phyloP scores from a whole-genome alignment of 2,888 invertebrate species.

The Nudaria mundana region DNA sequence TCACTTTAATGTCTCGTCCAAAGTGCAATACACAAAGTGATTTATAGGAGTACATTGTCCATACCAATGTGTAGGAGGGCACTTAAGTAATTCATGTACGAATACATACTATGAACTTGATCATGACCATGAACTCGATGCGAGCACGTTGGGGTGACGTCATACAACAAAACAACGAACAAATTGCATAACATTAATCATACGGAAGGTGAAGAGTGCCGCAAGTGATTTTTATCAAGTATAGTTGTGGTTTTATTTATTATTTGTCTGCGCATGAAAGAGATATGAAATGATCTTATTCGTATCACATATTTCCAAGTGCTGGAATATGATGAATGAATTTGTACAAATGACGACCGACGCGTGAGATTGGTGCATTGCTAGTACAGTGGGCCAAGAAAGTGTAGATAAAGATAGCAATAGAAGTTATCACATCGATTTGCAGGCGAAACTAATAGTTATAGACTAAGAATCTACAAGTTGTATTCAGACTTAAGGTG shows the following conservation, averaged over 20 bases:
- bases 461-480: no score
- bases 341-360: no score
- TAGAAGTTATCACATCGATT: no score
- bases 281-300: no score
- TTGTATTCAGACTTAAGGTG: no score
- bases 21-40: not conserved
- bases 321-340: no score
- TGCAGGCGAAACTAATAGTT: no score
- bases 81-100: slow-evolving; percentile 20
- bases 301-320: no score
- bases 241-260: not conserved
- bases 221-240: slow-evolving; percentile 1
- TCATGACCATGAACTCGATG: slow-evolving; percentile 57
- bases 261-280: no score
- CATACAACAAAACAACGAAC: slow-evolving; percentile 59
- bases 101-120: slow-evolving; percentile 58
- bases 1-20: not conserved
- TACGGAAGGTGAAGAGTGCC: slow-evolving; percentile 17
- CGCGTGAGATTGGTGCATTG: no score
- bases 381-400: no score
- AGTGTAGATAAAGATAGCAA: no score
- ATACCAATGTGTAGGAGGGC: slow-evolving; percentile 14
- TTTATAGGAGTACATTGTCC: not conserved
- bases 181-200: slow-evolving; percentile 69
- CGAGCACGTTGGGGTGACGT: slow-evolving; percentile 53